A percentile compares a stretch with the other conserved stretches of the same genome.
Evolutionary conservation across 2,888 invertebrate species (phyloP).

Genomic region (Escarpia spicata): DNA sequence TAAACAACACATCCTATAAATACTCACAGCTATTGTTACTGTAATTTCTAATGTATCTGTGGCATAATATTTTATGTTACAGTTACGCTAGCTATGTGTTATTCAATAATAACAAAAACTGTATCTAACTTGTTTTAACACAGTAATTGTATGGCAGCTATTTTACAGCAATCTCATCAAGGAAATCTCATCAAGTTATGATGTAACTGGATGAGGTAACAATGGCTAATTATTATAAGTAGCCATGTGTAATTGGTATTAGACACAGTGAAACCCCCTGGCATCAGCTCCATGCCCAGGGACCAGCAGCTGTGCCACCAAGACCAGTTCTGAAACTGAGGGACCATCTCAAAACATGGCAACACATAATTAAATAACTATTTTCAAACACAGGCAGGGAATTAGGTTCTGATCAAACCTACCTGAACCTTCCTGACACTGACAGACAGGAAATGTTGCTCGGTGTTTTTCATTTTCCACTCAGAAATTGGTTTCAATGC

Average conservation of each 20-base stretch:
- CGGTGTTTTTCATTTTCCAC: not conserved
- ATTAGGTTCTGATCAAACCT: not conserved
- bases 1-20: no score
- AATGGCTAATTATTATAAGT: constrained; percentile 13
- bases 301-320: not conserved
- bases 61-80: no score
- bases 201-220: not conserved
- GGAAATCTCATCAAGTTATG: not conserved
- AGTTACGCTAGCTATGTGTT: no score
- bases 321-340: not conserved
- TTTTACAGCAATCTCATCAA: not conserved
- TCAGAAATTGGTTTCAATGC: no score
- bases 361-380: not conserved
- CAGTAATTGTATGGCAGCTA: no score
- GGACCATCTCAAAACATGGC: not conserved
- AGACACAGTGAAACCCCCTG: not conserved
- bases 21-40: no score
- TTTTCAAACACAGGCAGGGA: not conserved
- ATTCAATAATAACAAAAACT: no score
- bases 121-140: no score
- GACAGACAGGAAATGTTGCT: not conserved
- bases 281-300: not conserved
- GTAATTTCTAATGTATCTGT: no score
- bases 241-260: not conserved
- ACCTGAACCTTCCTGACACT: no score